These are phyloP conservation scores for Crocodylus rhombifer DNA, from an alignment of 2,797 vertebrate species.

Conservation along the genomic window DNA sequence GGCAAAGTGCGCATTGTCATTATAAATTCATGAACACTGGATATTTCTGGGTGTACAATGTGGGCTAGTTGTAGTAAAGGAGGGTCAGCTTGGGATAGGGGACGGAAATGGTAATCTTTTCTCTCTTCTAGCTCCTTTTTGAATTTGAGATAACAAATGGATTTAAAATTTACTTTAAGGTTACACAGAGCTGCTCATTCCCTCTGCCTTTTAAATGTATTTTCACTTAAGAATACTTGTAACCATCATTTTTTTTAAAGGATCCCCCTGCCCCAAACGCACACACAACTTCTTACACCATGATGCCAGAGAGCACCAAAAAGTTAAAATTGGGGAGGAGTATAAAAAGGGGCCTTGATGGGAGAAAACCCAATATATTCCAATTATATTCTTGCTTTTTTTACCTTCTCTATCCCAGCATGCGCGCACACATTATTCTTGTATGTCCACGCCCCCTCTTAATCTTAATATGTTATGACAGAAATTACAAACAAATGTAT, in stretches of 20 bases:
- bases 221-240: not conserved
- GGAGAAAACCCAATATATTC: not conserved
- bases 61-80: constrained; percentile 52
- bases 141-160: not conserved
- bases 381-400: not conserved
- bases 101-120: constrained; percentile 33
- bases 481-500: constrained; percentile 56
- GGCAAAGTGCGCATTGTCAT: constrained; percentile 64
- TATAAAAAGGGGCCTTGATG: not conserved
- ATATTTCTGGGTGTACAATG: constrained; percentile 79
- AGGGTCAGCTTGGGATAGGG: not conserved
- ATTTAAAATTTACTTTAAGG: not conserved
- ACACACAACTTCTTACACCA: not conserved
- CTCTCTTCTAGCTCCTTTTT: not conserved
- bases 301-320: not conserved
- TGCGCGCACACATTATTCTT: not conserved
- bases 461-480: constrained; percentile 53
- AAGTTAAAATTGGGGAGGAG: not conserved
- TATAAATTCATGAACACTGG: constrained; percentile 73
- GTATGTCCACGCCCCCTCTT: not conserved
- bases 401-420: not conserved
- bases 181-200: rapidly evolving
- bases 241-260: not conserved
- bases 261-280: too few species aligned
- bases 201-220: rapidly evolving